A percentile compares a stretch with the other conserved stretches of the same genome.
phyloP scores from a whole-genome alignment of 2,113 vertebrate species.

The Calidris pygmaea region DNA sequence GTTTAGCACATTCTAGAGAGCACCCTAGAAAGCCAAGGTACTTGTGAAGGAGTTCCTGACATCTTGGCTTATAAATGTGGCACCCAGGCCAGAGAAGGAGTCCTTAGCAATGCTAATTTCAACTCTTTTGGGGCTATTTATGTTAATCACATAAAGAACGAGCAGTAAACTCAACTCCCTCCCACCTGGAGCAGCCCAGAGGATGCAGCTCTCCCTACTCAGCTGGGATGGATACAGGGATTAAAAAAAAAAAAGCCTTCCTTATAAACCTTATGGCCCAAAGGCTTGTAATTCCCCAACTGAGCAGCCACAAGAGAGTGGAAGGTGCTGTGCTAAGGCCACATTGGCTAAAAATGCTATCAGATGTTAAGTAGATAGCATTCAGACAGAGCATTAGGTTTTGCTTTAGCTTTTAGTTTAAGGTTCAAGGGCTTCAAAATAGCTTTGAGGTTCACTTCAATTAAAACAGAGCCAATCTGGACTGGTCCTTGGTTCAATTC shows the following conservation, averaged over 20 bases:
- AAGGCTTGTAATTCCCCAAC: not conserved
- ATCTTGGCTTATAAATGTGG: not conserved
- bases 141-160: not conserved
- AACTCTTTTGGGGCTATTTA: not conserved
- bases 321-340: not conserved
- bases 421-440: not conserved
- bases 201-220: not conserved
- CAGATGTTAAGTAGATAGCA: not conserved
- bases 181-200: not conserved
- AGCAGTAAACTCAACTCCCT: not conserved
- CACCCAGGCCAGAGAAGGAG: not conserved
- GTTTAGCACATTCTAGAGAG: not conserved
- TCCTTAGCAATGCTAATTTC: not conserved
- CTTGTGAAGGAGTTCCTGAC: not conserved
- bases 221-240: not conserved
- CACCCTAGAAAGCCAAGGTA: not conserved
- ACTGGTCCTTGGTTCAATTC: not conserved
- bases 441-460: not conserved
- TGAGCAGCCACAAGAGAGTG: not conserved
- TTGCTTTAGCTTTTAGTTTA: not conserved
- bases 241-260: not conserved
- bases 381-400: rapidly evolving
- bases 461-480: not conserved
- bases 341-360: not conserved
- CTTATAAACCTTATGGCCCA: not conserved